Percentiles rank a stretch among this genome's conserved stretches.
These are phyloP conservation scores for Etheostoma nigrum DNA, from an alignment of 2,797 vertebrate genomes.

Conservation along the genomic window DNA sequence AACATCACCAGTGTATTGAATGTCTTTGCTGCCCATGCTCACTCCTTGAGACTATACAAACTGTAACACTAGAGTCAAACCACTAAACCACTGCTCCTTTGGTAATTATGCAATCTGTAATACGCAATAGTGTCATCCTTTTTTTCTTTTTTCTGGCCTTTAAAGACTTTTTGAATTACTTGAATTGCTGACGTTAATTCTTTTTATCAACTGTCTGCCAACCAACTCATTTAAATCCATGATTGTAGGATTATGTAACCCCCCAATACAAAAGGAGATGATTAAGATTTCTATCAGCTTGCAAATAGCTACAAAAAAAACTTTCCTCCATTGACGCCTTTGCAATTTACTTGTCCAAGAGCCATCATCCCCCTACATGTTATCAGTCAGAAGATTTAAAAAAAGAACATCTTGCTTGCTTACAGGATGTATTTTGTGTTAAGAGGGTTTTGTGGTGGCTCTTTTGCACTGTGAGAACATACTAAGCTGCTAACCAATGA, in stretches of 20 bases:
- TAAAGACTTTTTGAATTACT: neutral
- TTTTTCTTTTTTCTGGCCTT: neutral
- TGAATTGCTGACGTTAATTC: neutral
- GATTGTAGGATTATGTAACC: neutral
- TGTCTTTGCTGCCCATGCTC: neutral
- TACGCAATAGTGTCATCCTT: neutral
- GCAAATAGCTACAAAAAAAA: no score
- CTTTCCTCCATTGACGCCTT: neutral
- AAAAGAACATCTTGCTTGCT: conserved; percentile 1
- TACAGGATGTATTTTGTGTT: neutral
- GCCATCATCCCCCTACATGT: neutral
- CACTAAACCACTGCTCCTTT: neutral
- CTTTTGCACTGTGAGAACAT: conserved; percentile 1
- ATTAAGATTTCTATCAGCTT: neutral
- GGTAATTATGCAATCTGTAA: neutral
- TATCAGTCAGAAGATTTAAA: neutral
- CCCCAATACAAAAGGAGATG: neutral
- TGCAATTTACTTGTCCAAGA: neutral
- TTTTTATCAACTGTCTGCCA: neutral
- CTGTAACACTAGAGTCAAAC: neutral
- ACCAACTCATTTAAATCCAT: neutral
- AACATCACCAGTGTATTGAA: neutral
- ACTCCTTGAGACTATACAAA: neutral
- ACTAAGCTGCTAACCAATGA: neutral
- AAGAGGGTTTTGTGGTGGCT: neutral